Evolutionary conservation across 2,113 vertebrate genomes (phyloP).

Genomic region (Chaetodon auriga): DNA sequence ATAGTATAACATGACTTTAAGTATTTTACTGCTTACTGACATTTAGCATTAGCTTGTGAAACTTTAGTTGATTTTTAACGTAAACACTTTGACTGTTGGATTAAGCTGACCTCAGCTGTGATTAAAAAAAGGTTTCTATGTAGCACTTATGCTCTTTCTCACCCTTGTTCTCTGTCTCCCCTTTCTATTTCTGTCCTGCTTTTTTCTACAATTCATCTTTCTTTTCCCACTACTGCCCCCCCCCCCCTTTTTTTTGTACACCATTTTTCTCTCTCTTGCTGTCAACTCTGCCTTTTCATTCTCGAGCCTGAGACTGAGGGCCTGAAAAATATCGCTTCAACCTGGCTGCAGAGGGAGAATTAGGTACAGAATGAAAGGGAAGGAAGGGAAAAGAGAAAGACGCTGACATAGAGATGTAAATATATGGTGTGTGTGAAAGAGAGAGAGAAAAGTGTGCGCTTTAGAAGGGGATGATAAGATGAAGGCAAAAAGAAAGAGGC

Average conservation of each 20-base stretch:
- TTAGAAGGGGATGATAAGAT: constrained; percentile 3
- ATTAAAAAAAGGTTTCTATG: not conserved
- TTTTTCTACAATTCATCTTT: not conserved
- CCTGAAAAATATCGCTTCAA: constrained; percentile 55
- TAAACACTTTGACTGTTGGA: no score
- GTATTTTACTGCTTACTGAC: not conserved
- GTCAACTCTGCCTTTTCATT: constrained; percentile 43
- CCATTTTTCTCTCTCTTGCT: constrained; percentile 37
- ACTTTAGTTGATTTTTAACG: no score
- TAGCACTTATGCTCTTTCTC: not conserved
- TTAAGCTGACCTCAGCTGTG: no score
- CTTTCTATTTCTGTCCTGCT: not conserved
- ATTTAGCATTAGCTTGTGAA: not conserved
- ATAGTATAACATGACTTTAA: not conserved
- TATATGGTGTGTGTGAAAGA: not conserved
- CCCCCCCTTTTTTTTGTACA: not conserved
- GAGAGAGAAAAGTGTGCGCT: not conserved
- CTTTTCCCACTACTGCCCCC: no score
- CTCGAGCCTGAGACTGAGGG: constrained; percentile 44
- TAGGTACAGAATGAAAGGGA: constrained; percentile 9
- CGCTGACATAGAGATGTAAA: constrained; percentile 51
- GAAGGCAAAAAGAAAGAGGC: not conserved
- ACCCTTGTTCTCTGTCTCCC: not conserved
- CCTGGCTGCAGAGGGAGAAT: constrained; percentile 32
- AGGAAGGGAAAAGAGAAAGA: not conserved